Conservation (phyloP, 2,797 vertebrate species). For the Sebastolobus alascanus region DNA sequence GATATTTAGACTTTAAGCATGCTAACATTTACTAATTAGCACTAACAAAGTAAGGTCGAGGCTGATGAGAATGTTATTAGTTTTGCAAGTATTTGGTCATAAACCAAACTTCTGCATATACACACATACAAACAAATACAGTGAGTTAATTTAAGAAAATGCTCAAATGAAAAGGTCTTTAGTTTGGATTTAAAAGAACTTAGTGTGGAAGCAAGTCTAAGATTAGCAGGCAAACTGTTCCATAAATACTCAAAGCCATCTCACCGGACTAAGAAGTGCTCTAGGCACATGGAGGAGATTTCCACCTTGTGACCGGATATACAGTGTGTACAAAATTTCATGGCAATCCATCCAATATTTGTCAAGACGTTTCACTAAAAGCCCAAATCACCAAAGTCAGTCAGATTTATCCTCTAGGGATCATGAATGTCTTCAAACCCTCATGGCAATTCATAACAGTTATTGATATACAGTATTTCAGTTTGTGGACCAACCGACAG, state of each 20-base stretch:
- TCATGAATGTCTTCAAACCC: background rate
- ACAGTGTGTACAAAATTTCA: too few relatives aligned
- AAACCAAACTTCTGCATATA: background rate
- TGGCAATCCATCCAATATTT: background rate
- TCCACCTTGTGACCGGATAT: too few relatives aligned
- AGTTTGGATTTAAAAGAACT: too few relatives aligned
- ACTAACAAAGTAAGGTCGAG: background rate
- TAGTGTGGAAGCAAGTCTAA: too few relatives aligned
- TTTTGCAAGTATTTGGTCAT: background rate
- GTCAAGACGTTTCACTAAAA: background rate
- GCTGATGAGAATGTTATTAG: background rate
- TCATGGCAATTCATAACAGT: background rate
- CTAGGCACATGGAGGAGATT: too few relatives aligned
- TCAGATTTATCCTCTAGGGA: background rate
- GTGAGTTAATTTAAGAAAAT: too few relatives aligned
- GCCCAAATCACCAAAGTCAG: background rate
- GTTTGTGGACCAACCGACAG: background rate
- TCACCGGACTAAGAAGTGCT: too few relatives aligned
- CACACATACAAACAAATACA: too few relatives aligned
- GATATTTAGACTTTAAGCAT: background rate
- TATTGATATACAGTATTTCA: background rate
- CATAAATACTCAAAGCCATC: too few relatives aligned
- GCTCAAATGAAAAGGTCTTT: too few relatives aligned
- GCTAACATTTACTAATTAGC: background rate
- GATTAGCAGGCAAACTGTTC: too few relatives aligned